Evolutionary conservation across 2,888 invertebrate species (phyloP).

Genomic region (Acanthococcus lagerstroemiae): DNA sequence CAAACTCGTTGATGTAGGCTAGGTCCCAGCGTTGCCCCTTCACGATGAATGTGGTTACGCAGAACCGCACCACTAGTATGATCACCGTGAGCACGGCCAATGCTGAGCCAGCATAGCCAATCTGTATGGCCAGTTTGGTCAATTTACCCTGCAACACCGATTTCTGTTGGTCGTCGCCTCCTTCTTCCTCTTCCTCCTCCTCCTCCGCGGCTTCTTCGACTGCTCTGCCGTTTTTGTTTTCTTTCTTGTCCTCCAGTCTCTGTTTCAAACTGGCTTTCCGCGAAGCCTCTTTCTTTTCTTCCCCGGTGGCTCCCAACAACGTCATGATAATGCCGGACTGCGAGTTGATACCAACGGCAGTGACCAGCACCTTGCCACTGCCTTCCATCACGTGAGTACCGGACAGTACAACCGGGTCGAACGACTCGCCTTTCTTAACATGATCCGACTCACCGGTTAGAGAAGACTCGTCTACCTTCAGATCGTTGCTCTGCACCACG

Average conservation of each 20-base stretch:
- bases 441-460: conserved; percentile 60
- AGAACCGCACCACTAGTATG: conserved; percentile 51
- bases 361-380: conserved; percentile 54
- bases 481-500: conserved; percentile 54
- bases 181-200: neutral
- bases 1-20: conserved; percentile 47
- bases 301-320: conserved; percentile 49
- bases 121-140: conserved; percentile 55
- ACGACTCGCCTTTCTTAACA: conserved; percentile 51
- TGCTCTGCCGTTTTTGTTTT: conserved; percentile 12
- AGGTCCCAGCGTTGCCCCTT: conserved; percentile 42
- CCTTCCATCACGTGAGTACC: conserved; percentile 62
- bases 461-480: conserved; percentile 56
- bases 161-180: conserved; percentile 32
- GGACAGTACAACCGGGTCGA: conserved; percentile 48
- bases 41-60: conserved; percentile 48
- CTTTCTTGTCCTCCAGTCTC: conserved; percentile 4
- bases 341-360: conserved; percentile 57
- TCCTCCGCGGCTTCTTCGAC: neutral
- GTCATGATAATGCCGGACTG: conserved; percentile 58
- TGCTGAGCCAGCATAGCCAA: conserved; percentile 54
- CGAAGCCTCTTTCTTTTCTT: conserved; percentile 33
- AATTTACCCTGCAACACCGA: conserved; percentile 57
- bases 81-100: conserved; percentile 54
- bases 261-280: conserved; percentile 20